Percentiles rank a stretch among this genome's conserved stretches.
Conservation (phyloP, 2,888 invertebrate species). For the Eulithis testata region DNA sequence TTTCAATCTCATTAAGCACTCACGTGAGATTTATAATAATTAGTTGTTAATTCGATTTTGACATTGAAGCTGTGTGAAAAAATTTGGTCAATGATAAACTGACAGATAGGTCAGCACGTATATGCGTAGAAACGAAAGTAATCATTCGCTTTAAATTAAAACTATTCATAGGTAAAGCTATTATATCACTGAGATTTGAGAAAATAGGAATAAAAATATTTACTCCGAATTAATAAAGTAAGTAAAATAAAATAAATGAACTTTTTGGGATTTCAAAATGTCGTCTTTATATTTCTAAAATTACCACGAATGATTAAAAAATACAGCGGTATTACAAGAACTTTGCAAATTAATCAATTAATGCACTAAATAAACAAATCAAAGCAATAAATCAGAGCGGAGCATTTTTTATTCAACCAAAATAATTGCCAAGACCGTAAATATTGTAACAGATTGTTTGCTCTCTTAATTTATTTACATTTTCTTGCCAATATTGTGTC, state of each 20-base stretch:
- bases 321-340: neutral
- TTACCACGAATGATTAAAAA: too few relatives aligned
- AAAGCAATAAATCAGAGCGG: constrained; percentile 24
- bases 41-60: constrained; percentile 46
- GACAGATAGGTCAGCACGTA: constrained; percentile 7
- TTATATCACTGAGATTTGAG: too few relatives aligned
- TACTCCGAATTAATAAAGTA: too few relatives aligned
- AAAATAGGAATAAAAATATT: too few relatives aligned
- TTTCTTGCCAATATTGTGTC: constrained; percentile 26
- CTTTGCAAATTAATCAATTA: constrained; percentile 17
- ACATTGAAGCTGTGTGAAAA: constrained; percentile 43
- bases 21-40: constrained; percentile 48
- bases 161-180: too few relatives aligned
- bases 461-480: constrained; percentile 26
- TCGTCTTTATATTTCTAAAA: too few relatives aligned
- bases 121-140: neutral
- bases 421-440: constrained; percentile 31
- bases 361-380: constrained; percentile 18
- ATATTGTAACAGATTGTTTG: constrained; percentile 30
- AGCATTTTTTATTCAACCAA: constrained; percentile 28
- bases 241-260: too few relatives aligned
- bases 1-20: constrained; percentile 48
- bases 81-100: constrained; percentile 45
- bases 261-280: too few relatives aligned
- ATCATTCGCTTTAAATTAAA: too few relatives aligned